phyloP scores from a whole-genome alignment of 1,140 invertebrate species.

The Anoplophora glabripennis region DNA sequence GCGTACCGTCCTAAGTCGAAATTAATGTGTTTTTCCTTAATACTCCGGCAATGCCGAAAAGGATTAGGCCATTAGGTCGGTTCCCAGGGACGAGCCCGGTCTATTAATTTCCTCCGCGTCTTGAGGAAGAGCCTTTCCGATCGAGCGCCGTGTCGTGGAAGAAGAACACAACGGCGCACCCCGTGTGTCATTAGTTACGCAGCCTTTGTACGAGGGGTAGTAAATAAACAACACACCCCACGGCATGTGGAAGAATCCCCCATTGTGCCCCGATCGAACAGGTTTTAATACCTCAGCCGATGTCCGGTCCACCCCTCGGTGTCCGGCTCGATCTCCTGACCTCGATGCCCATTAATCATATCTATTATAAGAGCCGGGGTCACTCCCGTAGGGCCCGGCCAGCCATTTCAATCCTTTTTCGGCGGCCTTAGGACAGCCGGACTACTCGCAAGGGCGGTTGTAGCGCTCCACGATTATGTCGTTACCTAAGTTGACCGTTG shows the following conservation, averaged over 20 bases:
- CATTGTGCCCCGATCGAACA: conserved; percentile 28
- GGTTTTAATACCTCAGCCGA: conserved; percentile 29
- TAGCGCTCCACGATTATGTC: conserved; percentile 41
- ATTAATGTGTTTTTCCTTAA: no score
- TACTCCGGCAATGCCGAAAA: no score
- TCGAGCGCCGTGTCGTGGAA: no score
- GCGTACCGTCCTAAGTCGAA: no score
- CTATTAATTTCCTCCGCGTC: no score
- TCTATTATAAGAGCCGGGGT: conserved; percentile 42
- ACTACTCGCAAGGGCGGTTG: conserved; percentile 16
- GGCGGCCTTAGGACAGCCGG: conserved; percentile 7
- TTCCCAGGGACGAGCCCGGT: no score
- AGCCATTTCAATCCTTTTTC: background rate
- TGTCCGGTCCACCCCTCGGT: conserved; percentile 38
- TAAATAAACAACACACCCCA: conserved; percentile 41
- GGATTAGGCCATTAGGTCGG: no score
- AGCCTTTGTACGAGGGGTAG: conserved; percentile 35
- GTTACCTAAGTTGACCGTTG: conserved; percentile 44
- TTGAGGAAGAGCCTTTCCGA: no score
- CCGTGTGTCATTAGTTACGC: conserved; percentile 35
- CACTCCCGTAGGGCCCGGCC: conserved; percentile 9
- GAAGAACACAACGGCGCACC: no score
- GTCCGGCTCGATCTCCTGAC: conserved; percentile 41
- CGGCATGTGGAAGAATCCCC: conserved; percentile 29
- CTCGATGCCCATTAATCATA: conserved; percentile 44